Conservation (phyloP, 1,140 invertebrate species). For the Leptonema lineaticorne region DNA sequence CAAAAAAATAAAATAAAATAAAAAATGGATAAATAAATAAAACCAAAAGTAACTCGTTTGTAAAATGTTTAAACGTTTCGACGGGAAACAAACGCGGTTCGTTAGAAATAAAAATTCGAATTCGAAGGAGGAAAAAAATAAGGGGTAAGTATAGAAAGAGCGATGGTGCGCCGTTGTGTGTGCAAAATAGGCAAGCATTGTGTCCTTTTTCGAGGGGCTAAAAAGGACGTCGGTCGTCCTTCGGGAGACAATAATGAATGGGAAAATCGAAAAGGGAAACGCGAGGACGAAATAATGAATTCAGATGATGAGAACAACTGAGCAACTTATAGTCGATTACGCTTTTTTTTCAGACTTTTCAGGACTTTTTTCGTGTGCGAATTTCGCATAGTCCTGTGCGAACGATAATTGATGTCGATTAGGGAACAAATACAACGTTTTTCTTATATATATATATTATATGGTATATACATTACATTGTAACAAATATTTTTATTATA, state of each 20-base stretch:
- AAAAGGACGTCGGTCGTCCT: neutral
- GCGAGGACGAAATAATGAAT: conserved; percentile 16
- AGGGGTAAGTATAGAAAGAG: too few species aligned
- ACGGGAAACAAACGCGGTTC: too few species aligned
- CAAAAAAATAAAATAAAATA: neutral
- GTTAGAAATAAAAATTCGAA: too few species aligned
- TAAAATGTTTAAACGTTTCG: too few species aligned
- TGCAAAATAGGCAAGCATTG: neutral
- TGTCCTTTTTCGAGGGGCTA: neutral
- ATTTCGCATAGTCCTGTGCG: neutral
- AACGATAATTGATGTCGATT: conserved; percentile 9
- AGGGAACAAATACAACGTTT: neutral
- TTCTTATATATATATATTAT: too few species aligned
- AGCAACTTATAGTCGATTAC: neutral
- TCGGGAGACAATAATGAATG: conserved; percentile 15
- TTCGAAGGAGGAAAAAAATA: neutral
- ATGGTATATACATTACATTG: too few species aligned
- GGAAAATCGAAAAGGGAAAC: conserved; percentile 16
- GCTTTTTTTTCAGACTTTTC: neutral
- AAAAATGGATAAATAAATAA: neutral
- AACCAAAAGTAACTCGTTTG: too few species aligned
- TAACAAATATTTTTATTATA: too few species aligned
- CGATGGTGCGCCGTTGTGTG: neutral
- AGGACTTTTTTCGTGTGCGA: neutral
- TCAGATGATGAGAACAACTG: conserved; percentile 9